Evolutionary conservation across 1,140 invertebrate genomes (phyloP).

Genomic region (Whitmania pigra): DNA sequence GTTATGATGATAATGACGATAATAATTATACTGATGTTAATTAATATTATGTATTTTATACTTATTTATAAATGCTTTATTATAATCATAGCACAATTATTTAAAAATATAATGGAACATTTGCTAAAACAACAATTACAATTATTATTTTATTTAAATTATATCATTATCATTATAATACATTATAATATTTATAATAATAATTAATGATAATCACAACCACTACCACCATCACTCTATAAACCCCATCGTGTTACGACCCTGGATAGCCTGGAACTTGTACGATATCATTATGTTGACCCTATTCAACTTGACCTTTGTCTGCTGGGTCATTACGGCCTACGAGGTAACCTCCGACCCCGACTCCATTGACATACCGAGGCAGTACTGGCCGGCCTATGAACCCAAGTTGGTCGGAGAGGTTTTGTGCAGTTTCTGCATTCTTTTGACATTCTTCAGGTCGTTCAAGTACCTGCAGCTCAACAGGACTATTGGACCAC

Average conservation of each 20-base stretch:
- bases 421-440: background rate
- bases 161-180: no score
- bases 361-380: constrained; percentile 1
- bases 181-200: no score
- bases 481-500: constrained; percentile 9
- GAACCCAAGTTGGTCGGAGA: constrained; percentile 15
- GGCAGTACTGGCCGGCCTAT: background rate
- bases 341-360: background rate
- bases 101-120: no score
- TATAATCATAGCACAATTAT: no score
- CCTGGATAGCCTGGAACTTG: constrained; percentile 15
- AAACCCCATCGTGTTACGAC: no score
- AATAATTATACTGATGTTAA: no score
- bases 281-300: constrained; percentile 15
- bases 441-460: constrained; percentile 12
- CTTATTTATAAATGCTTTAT: no score
- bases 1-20: no score
- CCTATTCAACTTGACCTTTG: constrained; percentile 13
- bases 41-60: no score
- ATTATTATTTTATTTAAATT: no score
- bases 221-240: background rate
- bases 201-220: no score
- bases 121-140: no score
- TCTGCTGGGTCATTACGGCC: constrained; percentile 12
- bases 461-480: constrained; percentile 9